phyloP scores from a whole-genome alignment of 2,113 vertebrate genomes.

The Perccottus glenii region DNA sequence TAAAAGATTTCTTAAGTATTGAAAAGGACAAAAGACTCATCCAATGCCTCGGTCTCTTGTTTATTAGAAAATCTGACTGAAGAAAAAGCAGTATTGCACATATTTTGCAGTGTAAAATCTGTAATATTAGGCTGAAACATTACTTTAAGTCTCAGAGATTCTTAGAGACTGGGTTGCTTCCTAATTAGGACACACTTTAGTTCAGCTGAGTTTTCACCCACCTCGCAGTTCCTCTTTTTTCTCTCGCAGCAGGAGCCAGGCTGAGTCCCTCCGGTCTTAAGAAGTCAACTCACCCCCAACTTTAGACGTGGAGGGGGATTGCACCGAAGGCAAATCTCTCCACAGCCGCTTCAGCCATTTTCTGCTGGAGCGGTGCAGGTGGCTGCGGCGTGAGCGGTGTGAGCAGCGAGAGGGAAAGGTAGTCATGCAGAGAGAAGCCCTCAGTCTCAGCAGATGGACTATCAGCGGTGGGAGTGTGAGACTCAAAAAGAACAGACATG shows the following conservation, averaged over 20 bases:
- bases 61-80: no score
- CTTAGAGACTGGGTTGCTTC: no score
- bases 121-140: no score
- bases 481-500: constrained; percentile 48
- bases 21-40: no score
- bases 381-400: constrained; percentile 24
- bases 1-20: no score
- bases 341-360: constrained; percentile 58
- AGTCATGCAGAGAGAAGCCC: constrained; percentile 58
- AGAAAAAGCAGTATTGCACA: no score
- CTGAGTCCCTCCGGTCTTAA: constrained; percentile 47
- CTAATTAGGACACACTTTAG: no score
- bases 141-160: no score
- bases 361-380: constrained; percentile 48
- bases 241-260: constrained; percentile 39
- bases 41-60: no score
- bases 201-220: background rate
- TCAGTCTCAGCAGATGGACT: constrained; percentile 63
- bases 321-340: constrained; percentile 57
- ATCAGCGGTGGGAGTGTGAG: constrained; percentile 38
- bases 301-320: constrained; percentile 52
- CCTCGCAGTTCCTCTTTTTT: constrained; percentile 14
- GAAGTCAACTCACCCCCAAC: constrained; percentile 60
- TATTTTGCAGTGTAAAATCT: no score
- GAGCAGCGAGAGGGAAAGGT: constrained; percentile 9